Percentiles rank a stretch among this genome's conserved stretches.
Evolutionary conservation across 2,888 invertebrate genomes (phyloP).

Genomic region (Seira musarum): DNA sequence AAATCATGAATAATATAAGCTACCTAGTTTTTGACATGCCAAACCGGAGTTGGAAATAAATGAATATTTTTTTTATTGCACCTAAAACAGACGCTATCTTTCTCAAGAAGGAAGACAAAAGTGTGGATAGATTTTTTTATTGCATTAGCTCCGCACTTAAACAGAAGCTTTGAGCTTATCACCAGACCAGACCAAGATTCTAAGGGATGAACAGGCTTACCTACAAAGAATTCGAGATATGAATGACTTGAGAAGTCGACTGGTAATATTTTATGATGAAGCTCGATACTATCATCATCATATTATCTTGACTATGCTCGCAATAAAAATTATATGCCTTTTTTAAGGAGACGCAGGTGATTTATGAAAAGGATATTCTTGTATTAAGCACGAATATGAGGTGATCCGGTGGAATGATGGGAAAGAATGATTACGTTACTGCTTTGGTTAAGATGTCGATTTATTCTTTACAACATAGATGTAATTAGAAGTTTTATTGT

Average conservation of each 20-base stretch:
- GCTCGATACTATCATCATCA: not conserved
- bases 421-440: no score
- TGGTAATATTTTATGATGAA: not conserved
- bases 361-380: not conserved
- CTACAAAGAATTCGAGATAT: not conserved
- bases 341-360: not conserved
- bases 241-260: not conserved
- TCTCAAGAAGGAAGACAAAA: not conserved
- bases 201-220: not conserved
- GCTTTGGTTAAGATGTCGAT: not conserved
- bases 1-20: not conserved
- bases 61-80: slow-evolving; percentile 4
- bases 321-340: not conserved
- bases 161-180: slow-evolving; percentile 2
- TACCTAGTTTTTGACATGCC: not conserved
- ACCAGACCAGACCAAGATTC: not conserved
- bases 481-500: no score
- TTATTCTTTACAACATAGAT: no score
- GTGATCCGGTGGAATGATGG: no score
- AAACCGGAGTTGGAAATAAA: not conserved
- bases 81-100: not conserved
- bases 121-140: slow-evolving; percentile 6
- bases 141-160: not conserved
- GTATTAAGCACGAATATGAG: no score
- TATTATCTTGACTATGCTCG: not conserved